Conservation (phyloP, 1,140 invertebrate genomes). For the Zaprionus davidi region DNA sequence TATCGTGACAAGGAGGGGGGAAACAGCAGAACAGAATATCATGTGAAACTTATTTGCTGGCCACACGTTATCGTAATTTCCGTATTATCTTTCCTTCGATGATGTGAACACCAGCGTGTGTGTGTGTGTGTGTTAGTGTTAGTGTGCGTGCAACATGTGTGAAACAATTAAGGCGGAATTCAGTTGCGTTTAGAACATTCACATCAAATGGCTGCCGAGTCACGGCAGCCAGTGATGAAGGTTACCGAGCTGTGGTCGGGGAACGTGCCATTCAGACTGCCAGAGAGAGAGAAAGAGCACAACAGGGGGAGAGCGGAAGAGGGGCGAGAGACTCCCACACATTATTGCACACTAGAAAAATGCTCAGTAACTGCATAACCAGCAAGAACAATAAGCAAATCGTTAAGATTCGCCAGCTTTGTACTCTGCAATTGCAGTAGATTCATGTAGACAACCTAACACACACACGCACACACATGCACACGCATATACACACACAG, state of each 20-base stretch:
- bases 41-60: too few relatives aligned
- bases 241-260: slow-evolving; percentile 22
- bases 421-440: slow-evolving; percentile 35
- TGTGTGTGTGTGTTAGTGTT: slow-evolving; percentile 5
- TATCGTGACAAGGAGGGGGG: background rate
- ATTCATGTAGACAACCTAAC: background rate
- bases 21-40: background rate
- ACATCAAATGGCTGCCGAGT: slow-evolving; percentile 33
- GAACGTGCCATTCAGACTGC: background rate
- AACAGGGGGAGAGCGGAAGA: background rate
- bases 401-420: slow-evolving; percentile 72
- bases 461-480: slow-evolving; percentile 13
- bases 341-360: slow-evolving; percentile 37
- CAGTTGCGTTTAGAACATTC: slow-evolving; percentile 24
- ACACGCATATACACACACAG: slow-evolving; percentile 6
- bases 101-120: background rate
- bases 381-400: slow-evolving; percentile 71
- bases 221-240: slow-evolving; percentile 25
- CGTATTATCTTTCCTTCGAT: background rate
- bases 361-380: slow-evolving; percentile 58
- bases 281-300: background rate
- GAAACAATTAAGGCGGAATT: slow-evolving; percentile 40
- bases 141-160: slow-evolving; percentile 33
- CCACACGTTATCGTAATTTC: slow-evolving; percentile 9
- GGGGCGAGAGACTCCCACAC: background rate